These are phyloP conservation scores for Menura novaehollandiae DNA, from an alignment of 2,113 vertebrate genomes.

Conservation along the genomic window DNA sequence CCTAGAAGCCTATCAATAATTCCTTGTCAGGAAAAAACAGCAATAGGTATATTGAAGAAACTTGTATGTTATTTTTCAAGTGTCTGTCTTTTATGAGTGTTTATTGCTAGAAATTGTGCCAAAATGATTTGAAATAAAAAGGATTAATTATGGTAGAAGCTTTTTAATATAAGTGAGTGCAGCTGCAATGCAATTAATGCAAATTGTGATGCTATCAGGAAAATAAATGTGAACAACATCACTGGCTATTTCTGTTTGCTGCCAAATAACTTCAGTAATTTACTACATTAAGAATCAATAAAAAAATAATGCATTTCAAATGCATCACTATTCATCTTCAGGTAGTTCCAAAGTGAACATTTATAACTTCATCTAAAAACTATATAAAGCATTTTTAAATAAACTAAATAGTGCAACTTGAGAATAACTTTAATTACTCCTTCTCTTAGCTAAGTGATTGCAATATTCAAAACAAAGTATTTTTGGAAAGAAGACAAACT, in stretches of 20 bases:
- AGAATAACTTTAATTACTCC: constrained; percentile 64
- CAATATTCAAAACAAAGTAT: background rate
- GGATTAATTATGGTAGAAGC: constrained; percentile 93
- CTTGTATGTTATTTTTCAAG: constrained; percentile 82
- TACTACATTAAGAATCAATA: constrained; percentile 99
- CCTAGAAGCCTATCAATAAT: constrained; percentile 93
- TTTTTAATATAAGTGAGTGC: constrained; percentile 99
- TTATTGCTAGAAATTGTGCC: constrained; percentile 99
- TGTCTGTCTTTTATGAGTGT: constrained; percentile 92
- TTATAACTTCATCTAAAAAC: constrained; percentile 84
- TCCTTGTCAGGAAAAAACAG: constrained; percentile 75
- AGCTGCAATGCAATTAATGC: constrained; percentile 94
- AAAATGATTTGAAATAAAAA: constrained; percentile 95
- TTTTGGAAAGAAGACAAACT: constrained; percentile 27
- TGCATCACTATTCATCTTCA: constrained; percentile 87
- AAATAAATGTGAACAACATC: constrained; percentile 84
- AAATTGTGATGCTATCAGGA: constrained; percentile 87
- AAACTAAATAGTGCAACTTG: constrained; percentile 48
- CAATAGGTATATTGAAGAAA: constrained; percentile 86
- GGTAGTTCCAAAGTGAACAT: constrained; percentile 76
- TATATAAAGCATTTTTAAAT: constrained; percentile 71
- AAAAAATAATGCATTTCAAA: constrained; percentile 97
- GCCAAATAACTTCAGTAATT: constrained; percentile 97
- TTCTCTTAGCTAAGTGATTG: constrained; percentile 7
- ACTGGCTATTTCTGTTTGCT: constrained; percentile 88